Evolutionary conservation across 2,888 invertebrate genomes (phyloP).

Genomic region (Trissonchulus sp.): DNA sequence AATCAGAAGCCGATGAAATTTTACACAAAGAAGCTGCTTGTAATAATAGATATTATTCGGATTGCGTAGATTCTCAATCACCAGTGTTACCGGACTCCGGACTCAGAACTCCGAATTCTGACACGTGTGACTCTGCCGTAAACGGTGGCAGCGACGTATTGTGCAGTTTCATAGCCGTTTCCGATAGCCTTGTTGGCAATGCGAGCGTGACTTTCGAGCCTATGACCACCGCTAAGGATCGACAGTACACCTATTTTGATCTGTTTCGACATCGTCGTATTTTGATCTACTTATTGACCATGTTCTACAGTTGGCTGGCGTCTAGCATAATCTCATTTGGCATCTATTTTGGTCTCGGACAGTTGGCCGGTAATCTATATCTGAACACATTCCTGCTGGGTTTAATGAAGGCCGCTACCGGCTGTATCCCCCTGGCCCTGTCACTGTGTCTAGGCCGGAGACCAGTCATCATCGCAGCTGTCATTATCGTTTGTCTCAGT

Average conservation of each 20-base stretch:
- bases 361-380: constrained; percentile 29
- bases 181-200: background rate
- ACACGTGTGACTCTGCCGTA: too few relatives aligned
- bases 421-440: constrained; percentile 28
- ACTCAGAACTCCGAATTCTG: too few relatives aligned
- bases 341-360: constrained; percentile 29
- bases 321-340: constrained; percentile 31
- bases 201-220: background rate
- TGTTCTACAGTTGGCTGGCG: constrained; percentile 32
- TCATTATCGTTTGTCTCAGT: background rate
- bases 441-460: constrained; percentile 24
- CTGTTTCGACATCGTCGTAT: constrained; percentile 16
- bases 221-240: background rate
- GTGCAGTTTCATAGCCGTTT: too few relatives aligned
- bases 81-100: too few relatives aligned
- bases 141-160: too few relatives aligned
- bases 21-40: constrained; percentile 13
- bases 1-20: constrained; percentile 17
- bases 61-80: too few relatives aligned
- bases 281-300: constrained; percentile 3
- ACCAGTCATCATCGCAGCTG: constrained; percentile 19
- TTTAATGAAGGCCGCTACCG: constrained; percentile 32
- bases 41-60: constrained; percentile 17
- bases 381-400: constrained; percentile 27
- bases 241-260: constrained; percentile 25